phyloP scores from a whole-genome alignment of 2,113 vertebrate genomes.

The Phrynocephalus versicolor region DNA sequence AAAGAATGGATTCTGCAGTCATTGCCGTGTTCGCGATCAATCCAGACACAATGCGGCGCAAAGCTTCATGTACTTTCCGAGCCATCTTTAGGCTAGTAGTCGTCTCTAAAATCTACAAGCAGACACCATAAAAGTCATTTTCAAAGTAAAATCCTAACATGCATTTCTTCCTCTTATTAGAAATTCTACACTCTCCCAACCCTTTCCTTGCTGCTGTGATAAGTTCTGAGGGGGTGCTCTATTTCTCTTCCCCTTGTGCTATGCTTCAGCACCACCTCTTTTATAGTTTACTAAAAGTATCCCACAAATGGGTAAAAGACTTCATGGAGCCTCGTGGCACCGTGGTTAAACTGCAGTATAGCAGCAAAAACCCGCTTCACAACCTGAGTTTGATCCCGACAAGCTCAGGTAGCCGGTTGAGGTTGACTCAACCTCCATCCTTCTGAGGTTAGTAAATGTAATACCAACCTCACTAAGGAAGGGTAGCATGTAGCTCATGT shows the following conservation, averaged over 20 bases:
- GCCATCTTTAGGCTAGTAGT: constrained; percentile 88
- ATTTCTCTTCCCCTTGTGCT: no score
- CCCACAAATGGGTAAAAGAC: not conserved
- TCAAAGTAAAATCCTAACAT: not conserved
- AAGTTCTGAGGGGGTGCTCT: not conserved
- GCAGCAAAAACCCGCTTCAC: no score
- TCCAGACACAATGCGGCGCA: constrained; percentile 86
- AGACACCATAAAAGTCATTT: not conserved
- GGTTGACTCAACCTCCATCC: not conserved
- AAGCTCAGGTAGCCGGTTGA: not conserved
- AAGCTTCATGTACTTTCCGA: constrained; percentile 84
- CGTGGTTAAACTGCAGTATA: no score
- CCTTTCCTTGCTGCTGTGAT: not conserved
- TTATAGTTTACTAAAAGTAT: not conserved
- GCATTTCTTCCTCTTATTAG: not conserved
- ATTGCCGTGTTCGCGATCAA: constrained; percentile 86
- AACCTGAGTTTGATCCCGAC: not conserved
- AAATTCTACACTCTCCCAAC: not conserved
- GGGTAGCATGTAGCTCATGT: no score
- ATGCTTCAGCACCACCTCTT: not conserved
- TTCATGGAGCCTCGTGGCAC: no score
- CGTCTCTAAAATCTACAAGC: constrained; percentile 85
- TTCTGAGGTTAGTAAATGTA: not conserved
- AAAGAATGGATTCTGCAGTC: constrained; percentile 82
- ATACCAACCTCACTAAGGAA: no score